A percentile compares a stretch with the other conserved stretches of the same genome.
Conservation (phyloP, 2,797 vertebrate species). For the Zalophus californianus region DNA sequence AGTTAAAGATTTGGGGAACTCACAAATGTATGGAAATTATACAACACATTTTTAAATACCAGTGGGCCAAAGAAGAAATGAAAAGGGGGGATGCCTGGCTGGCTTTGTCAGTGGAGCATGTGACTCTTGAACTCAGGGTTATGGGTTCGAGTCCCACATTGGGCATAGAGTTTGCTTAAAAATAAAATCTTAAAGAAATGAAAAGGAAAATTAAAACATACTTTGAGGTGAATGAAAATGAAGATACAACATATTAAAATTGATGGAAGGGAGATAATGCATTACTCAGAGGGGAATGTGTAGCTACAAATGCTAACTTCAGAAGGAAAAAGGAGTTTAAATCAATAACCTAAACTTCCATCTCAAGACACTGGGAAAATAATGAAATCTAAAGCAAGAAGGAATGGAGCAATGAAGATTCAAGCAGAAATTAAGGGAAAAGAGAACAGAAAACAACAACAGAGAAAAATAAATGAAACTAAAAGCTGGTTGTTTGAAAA, state of each 20-base stretch:
- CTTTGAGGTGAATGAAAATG: not conserved
- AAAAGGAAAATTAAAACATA: not conserved
- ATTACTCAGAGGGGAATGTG: not conserved
- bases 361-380: not conserved
- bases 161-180: not conserved
- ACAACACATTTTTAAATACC: not conserved
- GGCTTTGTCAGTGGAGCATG: not conserved
- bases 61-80: not conserved
- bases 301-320: not conserved
- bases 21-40: not conserved
- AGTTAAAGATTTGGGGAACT: not conserved
- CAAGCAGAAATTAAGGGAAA: not conserved
- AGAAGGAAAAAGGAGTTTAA: not conserved
- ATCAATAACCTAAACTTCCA: not conserved
- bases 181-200: not conserved
- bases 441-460: not conserved
- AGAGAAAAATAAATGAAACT: not conserved
- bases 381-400: not conserved
- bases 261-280: not conserved
- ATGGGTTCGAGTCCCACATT: not conserved
- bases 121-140: not conserved
- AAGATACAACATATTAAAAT: not conserved
- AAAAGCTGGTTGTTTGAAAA: not conserved
- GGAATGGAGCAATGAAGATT: not conserved
- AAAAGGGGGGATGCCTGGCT: not conserved